Percentiles rank a stretch among this genome's conserved stretches.
phyloP scores from a whole-genome alignment of 2,888 invertebrate species.

The Neoaliturus tenellus region DNA sequence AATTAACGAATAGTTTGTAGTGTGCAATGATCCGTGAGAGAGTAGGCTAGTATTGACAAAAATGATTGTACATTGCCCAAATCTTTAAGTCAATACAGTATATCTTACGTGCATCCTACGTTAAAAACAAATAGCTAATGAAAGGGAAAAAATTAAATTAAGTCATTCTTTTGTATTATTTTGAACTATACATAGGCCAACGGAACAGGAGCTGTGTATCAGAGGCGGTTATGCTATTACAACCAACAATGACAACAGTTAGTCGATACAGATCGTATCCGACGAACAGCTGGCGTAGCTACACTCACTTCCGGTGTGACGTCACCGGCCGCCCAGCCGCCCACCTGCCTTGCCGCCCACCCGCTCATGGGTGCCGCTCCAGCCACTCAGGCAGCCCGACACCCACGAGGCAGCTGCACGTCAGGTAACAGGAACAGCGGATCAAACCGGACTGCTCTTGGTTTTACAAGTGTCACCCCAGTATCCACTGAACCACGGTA shows the following conservation, averaged over 20 bases:
- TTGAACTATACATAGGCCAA: no score
- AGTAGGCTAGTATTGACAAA: no score
- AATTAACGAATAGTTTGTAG: no score
- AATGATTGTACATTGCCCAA: no score
- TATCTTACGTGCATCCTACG: no score
- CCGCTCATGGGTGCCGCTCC: constrained; percentile 6
- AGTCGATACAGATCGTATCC: constrained; percentile 7
- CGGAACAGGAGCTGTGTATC: neutral
- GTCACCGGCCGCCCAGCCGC: constrained; percentile 9
- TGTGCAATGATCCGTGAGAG: no score
- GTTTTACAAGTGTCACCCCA: no score
- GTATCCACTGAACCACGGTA: no score
- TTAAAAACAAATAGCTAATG: no score
- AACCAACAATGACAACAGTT: neutral
- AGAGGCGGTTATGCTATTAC: neutral
- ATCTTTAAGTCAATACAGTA: no score
- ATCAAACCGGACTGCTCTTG: neutral
- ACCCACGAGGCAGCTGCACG: neutral
- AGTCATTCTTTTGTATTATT: no score
- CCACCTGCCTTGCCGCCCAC: constrained; percentile 1
- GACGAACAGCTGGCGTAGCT: constrained; percentile 17
- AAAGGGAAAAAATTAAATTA: no score
- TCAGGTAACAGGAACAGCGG: neutral
- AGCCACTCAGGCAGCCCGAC: neutral
- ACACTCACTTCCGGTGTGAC: constrained; percentile 21